phyloP scores from a whole-genome alignment of 2,113 vertebrate genomes.

The Oreotrochilus melanogaster region DNA sequence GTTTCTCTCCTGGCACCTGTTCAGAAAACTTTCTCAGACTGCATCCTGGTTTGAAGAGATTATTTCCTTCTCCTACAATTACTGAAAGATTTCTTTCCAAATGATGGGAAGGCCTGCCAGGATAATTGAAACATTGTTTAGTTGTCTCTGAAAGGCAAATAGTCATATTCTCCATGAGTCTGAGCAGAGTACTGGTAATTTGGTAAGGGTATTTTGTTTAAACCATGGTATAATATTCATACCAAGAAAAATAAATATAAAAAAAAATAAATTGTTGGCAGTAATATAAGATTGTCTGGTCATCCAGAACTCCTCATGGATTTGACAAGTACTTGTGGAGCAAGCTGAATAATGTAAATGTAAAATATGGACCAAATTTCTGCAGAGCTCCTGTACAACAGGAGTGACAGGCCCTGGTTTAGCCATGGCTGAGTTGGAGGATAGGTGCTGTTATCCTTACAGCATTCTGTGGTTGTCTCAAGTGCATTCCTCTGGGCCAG shows the following conservation, averaged over 20 bases:
- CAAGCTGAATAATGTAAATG: not conserved
- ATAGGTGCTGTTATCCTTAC: fast-evolving
- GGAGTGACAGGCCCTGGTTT: not conserved
- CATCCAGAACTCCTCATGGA: not conserved
- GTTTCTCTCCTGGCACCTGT: not conserved
- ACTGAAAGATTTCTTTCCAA: not conserved
- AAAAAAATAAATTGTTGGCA: not conserved
- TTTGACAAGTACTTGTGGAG: not conserved
- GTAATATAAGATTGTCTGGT: not conserved
- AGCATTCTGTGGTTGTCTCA: not conserved
- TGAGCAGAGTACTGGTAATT: not conserved
- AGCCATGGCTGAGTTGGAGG: not conserved
- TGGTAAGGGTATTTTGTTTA: not conserved
- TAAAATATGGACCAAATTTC: not conserved
- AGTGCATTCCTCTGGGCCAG: not conserved
- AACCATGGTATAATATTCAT: not conserved
- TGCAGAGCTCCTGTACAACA: not conserved
- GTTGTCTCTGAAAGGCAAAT: not conserved
- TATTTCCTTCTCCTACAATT: not conserved
- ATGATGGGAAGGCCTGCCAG: not conserved
- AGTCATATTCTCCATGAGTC: not conserved
- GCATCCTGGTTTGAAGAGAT: too few relatives aligned
- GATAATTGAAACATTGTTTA: not conserved
- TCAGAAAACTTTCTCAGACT: not conserved
- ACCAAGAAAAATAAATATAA: too few relatives aligned